Percentiles rank a stretch among this genome's conserved stretches.
Conservation (phyloP, 2,113 vertebrate species). For the Rhipidura dahli region DNA sequence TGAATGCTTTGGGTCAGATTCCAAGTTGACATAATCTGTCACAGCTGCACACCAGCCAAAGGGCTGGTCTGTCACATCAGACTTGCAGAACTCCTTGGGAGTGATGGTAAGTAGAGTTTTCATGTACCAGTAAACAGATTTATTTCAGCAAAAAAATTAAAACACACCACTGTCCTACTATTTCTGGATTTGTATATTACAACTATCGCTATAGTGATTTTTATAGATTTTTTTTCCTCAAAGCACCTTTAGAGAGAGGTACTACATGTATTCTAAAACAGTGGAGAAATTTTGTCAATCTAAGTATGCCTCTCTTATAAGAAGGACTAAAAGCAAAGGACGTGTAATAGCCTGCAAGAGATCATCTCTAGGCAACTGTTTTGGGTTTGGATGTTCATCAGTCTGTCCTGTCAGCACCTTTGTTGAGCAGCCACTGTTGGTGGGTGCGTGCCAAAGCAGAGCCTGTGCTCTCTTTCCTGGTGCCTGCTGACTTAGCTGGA, state of each 20-base stretch:
- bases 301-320: neutral
- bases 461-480: neutral
- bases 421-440: neutral
- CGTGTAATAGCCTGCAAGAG: neutral
- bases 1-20: neutral
- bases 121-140: neutral
- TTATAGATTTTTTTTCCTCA: neutral
- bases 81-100: neutral
- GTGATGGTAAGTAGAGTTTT: neutral
- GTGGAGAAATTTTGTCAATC: neutral
- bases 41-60: neutral
- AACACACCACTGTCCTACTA: neutral
- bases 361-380: neutral
- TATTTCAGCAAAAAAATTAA: neutral
- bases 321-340: neutral
- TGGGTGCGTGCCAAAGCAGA: neutral
- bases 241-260: neutral
- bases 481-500: neutral
- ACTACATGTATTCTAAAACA: neutral
- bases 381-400: constrained; percentile 6
- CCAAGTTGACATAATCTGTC: neutral
- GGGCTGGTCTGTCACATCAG: neutral
- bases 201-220: neutral
- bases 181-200: neutral
- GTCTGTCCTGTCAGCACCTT: constrained; percentile 22